Conservation (phyloP, 2,888 invertebrate genomes). For the Lasius fuliginosus region DNA sequence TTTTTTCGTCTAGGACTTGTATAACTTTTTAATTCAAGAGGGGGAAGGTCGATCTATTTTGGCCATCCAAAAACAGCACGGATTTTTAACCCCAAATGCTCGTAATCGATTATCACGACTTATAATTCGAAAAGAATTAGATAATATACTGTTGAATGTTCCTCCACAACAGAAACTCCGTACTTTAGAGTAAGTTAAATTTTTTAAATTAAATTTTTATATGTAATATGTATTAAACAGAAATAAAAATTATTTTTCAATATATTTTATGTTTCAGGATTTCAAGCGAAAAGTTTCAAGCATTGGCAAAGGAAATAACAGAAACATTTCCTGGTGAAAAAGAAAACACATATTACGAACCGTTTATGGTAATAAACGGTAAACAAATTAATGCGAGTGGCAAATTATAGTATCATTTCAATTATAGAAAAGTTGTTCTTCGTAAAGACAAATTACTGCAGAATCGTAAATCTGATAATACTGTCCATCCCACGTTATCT, state of each 20-base stretch:
- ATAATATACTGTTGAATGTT: background rate
- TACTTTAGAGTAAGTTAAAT: slow-evolving; percentile 8
- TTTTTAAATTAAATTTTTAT: background rate
- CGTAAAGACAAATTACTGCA: background rate
- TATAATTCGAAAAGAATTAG: slow-evolving; percentile 11
- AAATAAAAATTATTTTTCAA: background rate
- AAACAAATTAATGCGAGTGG: slow-evolving; percentile 54
- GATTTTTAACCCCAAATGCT: slow-evolving; percentile 7
- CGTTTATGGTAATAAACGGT: slow-evolving; percentile 55
- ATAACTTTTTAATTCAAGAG: background rate
- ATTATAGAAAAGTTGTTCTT: slow-evolving; percentile 19
- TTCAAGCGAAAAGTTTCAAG: slow-evolving; percentile 55
- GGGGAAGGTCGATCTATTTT: background rate
- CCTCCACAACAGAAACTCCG: slow-evolving; percentile 7
- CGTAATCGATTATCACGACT: slow-evolving; percentile 14
- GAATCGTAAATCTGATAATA: slow-evolving; percentile 10
- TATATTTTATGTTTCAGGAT: slow-evolving; percentile 51
- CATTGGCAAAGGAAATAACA: slow-evolving; percentile 57
- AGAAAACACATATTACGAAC: slow-evolving; percentile 58
- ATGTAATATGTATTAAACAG: background rate
- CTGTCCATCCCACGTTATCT: background rate
- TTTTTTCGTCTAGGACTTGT: background rate
- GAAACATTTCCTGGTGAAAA: slow-evolving; percentile 57
- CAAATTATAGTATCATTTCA: slow-evolving; percentile 61
- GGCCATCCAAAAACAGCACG: background rate